phyloP scores from a whole-genome alignment of 2,113 vertebrate species.

The Bucco capensis region DNA sequence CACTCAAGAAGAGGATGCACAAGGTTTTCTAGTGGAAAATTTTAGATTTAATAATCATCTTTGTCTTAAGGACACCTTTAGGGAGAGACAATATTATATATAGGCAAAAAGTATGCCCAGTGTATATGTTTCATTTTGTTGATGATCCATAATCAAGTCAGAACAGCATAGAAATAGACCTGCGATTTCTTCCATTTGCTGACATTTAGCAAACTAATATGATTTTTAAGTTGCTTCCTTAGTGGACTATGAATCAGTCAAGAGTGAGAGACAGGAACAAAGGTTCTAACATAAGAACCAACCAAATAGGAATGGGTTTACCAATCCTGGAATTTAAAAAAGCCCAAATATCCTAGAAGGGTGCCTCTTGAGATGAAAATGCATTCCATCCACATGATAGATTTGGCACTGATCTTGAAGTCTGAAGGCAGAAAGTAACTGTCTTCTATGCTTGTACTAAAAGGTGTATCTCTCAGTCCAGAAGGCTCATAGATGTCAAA shows the following conservation, averaged over 20 bases:
- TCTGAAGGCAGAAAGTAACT: not conserved
- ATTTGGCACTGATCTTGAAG: not conserved
- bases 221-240: not conserved
- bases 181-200: not conserved
- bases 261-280: not conserved
- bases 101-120: not conserved
- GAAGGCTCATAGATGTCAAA: not conserved
- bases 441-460: not conserved
- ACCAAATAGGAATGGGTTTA: not conserved
- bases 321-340: not conserved
- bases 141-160: not conserved
- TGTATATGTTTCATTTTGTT: not conserved
- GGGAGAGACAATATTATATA: not conserved
- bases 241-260: not conserved
- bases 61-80: not conserved
- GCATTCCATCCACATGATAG: not conserved
- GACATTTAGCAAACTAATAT: not conserved
- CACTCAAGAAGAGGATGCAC: not conserved
- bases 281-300: not conserved
- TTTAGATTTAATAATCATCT: not conserved
- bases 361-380: not conserved
- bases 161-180: not conserved
- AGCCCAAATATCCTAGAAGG: not conserved
- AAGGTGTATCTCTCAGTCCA: not conserved
- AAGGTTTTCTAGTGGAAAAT: not conserved